Evolutionary conservation across 2,888 invertebrate species (phyloP).

Genomic region (Oligia latruncula): DNA sequence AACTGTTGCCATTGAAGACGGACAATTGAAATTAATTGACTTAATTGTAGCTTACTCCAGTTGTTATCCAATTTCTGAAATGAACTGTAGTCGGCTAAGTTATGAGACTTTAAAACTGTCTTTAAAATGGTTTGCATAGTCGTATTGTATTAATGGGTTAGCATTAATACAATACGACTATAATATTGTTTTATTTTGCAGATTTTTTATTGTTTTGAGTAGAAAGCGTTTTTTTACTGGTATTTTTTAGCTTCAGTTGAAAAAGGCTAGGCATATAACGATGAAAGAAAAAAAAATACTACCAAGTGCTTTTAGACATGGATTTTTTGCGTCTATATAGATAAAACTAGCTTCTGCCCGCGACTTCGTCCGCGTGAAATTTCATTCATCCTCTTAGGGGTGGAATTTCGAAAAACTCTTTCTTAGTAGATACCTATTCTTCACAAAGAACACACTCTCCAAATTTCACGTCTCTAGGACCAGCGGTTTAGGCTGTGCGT

Average conservation of each 20-base stretch:
- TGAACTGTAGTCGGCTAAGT: constrained; percentile 55
- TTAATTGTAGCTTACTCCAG: constrained; percentile 61
- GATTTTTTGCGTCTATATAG: background rate
- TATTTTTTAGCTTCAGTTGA: background rate
- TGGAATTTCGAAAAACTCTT: no score
- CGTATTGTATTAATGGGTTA: constrained; percentile 9
- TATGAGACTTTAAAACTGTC: constrained; percentile 47
- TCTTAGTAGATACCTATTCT: no score
- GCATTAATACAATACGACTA: no score
- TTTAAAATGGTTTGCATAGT: constrained; percentile 34
- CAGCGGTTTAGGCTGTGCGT: no score
- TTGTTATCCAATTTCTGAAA: constrained; percentile 65
- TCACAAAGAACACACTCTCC: no score
- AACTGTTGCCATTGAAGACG: constrained; percentile 50
- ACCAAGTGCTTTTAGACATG: background rate
- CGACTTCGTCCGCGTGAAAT: no score
- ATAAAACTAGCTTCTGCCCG: no score
- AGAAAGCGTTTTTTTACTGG: background rate
- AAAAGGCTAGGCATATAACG: background rate
- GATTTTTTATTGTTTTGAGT: background rate
- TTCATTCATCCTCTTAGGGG: no score
- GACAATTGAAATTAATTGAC: constrained; percentile 62
- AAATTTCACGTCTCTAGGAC: no score
- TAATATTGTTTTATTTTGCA: background rate
- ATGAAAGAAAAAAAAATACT: background rate